Percentiles rank a stretch among this genome's conserved stretches.
phyloP scores from a whole-genome alignment of 2,888 invertebrate species.

The Nomada fucata region DNA sequence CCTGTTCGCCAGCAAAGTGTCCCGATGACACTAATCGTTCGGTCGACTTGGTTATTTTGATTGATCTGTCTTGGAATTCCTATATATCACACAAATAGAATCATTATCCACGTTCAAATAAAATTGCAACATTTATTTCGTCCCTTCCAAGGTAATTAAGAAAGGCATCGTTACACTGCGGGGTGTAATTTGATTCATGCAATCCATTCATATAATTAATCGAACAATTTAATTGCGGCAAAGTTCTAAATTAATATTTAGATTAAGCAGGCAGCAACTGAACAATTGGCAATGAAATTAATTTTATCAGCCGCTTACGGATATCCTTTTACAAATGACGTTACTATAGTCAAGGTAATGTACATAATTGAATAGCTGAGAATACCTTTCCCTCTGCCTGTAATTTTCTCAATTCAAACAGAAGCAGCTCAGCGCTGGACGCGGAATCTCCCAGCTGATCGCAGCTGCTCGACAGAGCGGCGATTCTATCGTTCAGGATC shows the following conservation, averaged over 20 bases:
- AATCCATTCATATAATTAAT: too few species aligned
- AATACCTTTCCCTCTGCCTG: slow-evolving; percentile 89
- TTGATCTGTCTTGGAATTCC: slow-evolving; percentile 90
- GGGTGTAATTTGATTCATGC: too few species aligned
- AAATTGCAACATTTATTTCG: neutral
- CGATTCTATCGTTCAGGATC: slow-evolving; percentile 86
- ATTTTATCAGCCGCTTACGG: neutral
- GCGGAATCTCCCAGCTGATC: slow-evolving; percentile 90
- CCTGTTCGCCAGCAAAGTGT: slow-evolving; percentile 89
- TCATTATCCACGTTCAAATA: neutral
- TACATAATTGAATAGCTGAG: neutral
- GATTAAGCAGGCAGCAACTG: too few species aligned
- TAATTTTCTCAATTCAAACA: slow-evolving; percentile 89
- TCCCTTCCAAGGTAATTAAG: neutral
- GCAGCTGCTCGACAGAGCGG: slow-evolving; percentile 85
- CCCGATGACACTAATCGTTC: slow-evolving; percentile 90
- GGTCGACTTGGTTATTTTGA: slow-evolving; percentile 91
- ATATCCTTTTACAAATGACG: neutral
- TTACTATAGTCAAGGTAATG: too few species aligned
- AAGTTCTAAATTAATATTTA: too few species aligned
- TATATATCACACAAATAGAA: slow-evolving; percentile 68
- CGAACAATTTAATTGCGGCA: too few species aligned
- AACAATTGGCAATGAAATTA: too few species aligned
- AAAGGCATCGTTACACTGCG: too few species aligned
- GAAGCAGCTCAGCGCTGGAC: slow-evolving; percentile 88